Evolutionary conservation across 2,888 invertebrate genomes (phyloP), one percentile per base, ranked within the genome.

Genomic region (Platycheirus rosarum): DNA sequence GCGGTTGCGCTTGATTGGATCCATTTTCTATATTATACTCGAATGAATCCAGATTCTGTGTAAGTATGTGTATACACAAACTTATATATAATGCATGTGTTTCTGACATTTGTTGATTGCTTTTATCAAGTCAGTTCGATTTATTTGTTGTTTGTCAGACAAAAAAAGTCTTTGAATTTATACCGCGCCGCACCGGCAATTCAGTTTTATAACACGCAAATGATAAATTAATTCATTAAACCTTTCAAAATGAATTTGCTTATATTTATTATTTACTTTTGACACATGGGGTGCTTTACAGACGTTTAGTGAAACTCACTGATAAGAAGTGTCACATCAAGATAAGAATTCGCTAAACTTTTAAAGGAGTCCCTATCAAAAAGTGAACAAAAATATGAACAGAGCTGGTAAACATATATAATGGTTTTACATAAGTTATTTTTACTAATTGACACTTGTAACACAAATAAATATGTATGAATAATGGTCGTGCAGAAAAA

Each of bases 1-100:
- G 40, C 23, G 20, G 40, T 42, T 35, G 20, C 62, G 18, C 29
- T 46, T 32, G 32, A 46, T 40, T 40, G 37, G 37, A 40, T 35
- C 6, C 23, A 23, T 6, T 23, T 23, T 23, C 23, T 23, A 23
- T 23, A 23, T 23, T 4, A 35, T 35, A 13, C 4, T 4, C 5
- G 13, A 13, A 40, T 40, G 2, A 13, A 13, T 40, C n/a, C 3
- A 40, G 37, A 13, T 23, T 23, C 6, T 23, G 23, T 23, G 23
- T 23, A 23, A 4, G 37, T 13, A 2, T 37, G n/a, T 11, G 37
- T 13, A 13, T 13, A 40, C n/a, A n/a, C n/a, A n/a, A n/a, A n/a
- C n/a, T n/a, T n/a, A n/a, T n/a, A n/a, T n/a, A n/a, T n/a, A n/a
- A n/a, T n/a, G 35, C 35, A 9, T 35, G 35, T 35, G 2, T 44